Evolutionary conservation across 2,888 invertebrate species (phyloP), one percentile per base, ranked within the genome.

Genomic region (Metalampra italica): DNA sequence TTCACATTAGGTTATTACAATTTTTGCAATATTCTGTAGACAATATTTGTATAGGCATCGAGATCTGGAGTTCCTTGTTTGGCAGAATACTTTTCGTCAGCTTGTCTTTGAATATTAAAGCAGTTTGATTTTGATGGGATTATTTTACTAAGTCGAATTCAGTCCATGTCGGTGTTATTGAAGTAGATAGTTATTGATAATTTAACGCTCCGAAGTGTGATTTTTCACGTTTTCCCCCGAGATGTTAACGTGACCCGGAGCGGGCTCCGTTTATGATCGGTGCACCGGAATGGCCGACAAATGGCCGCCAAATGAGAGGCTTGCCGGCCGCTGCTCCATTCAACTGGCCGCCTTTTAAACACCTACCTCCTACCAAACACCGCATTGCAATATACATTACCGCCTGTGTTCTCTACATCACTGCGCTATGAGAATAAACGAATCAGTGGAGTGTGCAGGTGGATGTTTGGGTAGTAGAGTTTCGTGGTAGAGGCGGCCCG

Each of bases 251-350:
- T 87, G 87, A 86, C 83, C 87, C 70, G 80, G 63, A 85, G 82
- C 81, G 80, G 81, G 85, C 75, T 82, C 86, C 86, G 85, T 86
- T 89, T 88, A 88, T 84, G 89, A 88, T 85, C 82, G 80, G 83
- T 82, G 78, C 82, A 86, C 86, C 82, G 86, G 85, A 89, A 88
- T 87, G 88, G 82, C 87, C 88, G 87, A 85, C 89, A 89, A 89
- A 89, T 89, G 82, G 89, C 85, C 78, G 82, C 78, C 85, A 89
- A 88, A 89, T 89, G 86, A 89, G 88, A 88, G 89, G 87, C 85
- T 88, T 85, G 73, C 77, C 74, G 81, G 74, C 73, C 78, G 75
- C 74, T 70, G 75, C 73, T 75, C 71, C 67, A 73, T 75, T 78
- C 74, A 71, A 71, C 71, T 71, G 70, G 66, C 67, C 71, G 69